Evolutionary conservation across 2,888 invertebrate species (phyloP).

Genomic region (Isotomurus palustris): DNA sequence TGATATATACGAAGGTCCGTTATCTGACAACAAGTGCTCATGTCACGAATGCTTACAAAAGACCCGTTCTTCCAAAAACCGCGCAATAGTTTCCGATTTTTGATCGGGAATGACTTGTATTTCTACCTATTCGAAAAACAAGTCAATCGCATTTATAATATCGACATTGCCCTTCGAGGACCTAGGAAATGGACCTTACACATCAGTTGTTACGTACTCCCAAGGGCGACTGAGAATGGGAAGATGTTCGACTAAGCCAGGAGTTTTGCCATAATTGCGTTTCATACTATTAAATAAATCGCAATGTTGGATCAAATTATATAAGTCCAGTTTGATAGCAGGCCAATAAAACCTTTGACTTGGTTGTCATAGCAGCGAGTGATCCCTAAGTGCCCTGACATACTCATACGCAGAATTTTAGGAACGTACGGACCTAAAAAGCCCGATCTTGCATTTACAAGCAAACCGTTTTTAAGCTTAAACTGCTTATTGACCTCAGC

Average conservation of each 20-base stretch:
- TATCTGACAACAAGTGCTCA: slow-evolving; percentile 43
- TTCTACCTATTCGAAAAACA: slow-evolving; percentile 34
- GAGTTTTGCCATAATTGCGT: slow-evolving; percentile 1
- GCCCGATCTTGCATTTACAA: not conserved
- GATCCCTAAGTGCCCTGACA: not conserved
- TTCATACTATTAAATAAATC: not conserved
- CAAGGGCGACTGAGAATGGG: slow-evolving; percentile 27
- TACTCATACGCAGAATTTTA: not conserved
- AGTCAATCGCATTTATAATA: slow-evolving; percentile 29
- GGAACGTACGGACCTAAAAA: not conserved
- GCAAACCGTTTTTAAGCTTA: not conserved
- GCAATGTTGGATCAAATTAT: not conserved
- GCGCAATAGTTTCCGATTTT: slow-evolving; percentile 44
- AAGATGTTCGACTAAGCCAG: slow-evolving; percentile 19
- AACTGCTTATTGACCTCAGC: not conserved
- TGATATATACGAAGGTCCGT: slow-evolving; percentile 34
- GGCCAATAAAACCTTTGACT: not conserved
- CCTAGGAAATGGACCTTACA: slow-evolving; percentile 40
- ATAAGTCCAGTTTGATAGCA: not conserved
- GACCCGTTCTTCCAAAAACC: slow-evolving; percentile 36
- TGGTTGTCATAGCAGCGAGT: not conserved
- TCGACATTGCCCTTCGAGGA: slow-evolving; percentile 30
- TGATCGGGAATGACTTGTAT: slow-evolving; percentile 41
- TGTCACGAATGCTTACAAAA: slow-evolving; percentile 41
- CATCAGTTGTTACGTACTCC: slow-evolving; percentile 37